Conservation (phyloP, 1,140 invertebrate species). For the Pseudomyrmex pallidus region DNA sequence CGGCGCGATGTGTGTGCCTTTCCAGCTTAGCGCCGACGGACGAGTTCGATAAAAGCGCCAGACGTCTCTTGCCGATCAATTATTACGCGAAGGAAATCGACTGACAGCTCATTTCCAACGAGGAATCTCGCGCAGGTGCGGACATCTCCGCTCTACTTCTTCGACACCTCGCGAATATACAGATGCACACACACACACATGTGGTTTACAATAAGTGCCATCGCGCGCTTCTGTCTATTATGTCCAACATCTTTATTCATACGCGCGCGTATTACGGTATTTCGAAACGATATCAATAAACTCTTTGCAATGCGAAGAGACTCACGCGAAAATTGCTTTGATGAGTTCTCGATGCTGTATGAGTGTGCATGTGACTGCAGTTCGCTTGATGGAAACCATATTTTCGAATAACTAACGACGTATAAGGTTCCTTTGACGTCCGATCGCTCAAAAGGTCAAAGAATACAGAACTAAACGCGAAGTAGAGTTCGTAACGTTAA, state of each 20-base stretch:
- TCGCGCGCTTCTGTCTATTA: slow-evolving; percentile 40
- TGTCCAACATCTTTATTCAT: slow-evolving; percentile 29
- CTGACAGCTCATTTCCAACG: slow-evolving; percentile 44
- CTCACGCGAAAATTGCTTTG: slow-evolving; percentile 23
- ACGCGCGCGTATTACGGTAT: slow-evolving; percentile 18
- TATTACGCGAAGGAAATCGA: slow-evolving; percentile 40
- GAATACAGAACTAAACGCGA: too few relatives aligned
- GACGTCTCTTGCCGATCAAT: slow-evolving; percentile 35
- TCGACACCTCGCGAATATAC: slow-evolving; percentile 44
- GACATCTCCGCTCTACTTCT: slow-evolving; percentile 43
- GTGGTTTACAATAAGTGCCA: slow-evolving; percentile 37
- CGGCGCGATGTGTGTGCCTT: too few relatives aligned
- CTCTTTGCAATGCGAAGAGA: neutral
- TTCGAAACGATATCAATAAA: slow-evolving; percentile 27
- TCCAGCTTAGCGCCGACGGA: slow-evolving; percentile 7
- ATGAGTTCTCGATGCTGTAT: neutral
- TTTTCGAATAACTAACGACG: neutral
- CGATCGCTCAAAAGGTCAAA: too few relatives aligned
- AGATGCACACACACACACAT: neutral
- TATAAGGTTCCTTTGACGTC: too few relatives aligned
- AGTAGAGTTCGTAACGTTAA: too few relatives aligned
- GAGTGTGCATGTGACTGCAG: too few relatives aligned
- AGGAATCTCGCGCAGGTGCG: slow-evolving; percentile 19
- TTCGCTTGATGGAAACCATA: neutral
- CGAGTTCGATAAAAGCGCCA: slow-evolving; percentile 37